A percentile compares a stretch with the other conserved stretches of the same genome.
Conservation (phyloP, 2,888 invertebrate genomes). For the Sipha maydis region DNA sequence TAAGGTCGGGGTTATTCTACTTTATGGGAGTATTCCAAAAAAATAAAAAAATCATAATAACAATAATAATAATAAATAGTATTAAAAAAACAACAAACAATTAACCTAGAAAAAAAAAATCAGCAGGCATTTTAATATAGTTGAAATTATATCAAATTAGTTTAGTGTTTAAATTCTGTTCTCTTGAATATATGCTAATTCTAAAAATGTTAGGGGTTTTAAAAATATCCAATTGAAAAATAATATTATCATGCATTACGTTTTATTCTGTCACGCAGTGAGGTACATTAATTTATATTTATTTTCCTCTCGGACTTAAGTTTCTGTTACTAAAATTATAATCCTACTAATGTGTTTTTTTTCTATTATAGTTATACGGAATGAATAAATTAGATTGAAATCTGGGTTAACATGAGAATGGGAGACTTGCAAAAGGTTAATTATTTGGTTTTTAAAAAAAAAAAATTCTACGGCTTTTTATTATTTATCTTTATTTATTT, state of each 20-base stretch:
- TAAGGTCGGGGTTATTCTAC: conserved; percentile 29
- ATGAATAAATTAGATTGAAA: too few species aligned
- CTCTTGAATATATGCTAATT: not conserved
- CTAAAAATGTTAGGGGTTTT: not conserved
- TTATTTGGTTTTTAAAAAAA: too few species aligned
- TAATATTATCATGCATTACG: not conserved
- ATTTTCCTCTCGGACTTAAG: too few species aligned
- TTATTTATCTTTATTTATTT: too few species aligned
- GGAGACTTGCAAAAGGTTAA: too few species aligned
- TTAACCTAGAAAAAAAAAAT: conserved; percentile 38
- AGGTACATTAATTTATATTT: not conserved
- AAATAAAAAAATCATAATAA: not conserved
- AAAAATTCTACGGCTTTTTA: too few species aligned
- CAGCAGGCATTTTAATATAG: not conserved
- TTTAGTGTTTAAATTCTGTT: not conserved
- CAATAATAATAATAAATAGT: not conserved
- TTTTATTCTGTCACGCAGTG: not conserved
- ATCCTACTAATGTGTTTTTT: too few species aligned
- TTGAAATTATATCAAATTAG: not conserved
- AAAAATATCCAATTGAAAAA: not conserved
- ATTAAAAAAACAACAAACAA: conserved; percentile 20
- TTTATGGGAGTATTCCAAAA: conserved; percentile 49
- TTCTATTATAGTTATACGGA: too few species aligned
- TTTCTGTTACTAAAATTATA: too few species aligned
- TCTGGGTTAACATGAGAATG: too few species aligned